Conservation (phyloP, 1,140 invertebrate genomes). For the Drosophila pallidifrons region DNA sequence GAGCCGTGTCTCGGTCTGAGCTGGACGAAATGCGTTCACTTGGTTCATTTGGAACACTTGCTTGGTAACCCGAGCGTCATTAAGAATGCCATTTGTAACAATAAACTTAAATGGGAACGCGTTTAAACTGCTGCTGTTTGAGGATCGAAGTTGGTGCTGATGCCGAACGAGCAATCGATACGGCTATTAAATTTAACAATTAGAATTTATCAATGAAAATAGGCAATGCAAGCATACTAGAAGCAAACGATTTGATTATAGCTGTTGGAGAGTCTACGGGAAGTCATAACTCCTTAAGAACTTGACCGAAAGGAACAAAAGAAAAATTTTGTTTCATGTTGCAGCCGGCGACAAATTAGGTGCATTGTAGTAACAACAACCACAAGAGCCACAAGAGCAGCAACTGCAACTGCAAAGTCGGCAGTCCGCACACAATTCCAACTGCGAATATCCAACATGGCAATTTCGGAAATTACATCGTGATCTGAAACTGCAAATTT, state of each 20-base stretch:
- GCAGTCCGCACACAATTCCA: constrained; percentile 48
- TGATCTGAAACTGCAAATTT: constrained; percentile 84
- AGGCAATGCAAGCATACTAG: background rate
- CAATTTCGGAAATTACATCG: constrained; percentile 85
- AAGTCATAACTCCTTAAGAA: constrained; percentile 67
- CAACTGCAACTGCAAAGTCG: constrained; percentile 30
- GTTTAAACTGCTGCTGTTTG: constrained; percentile 31
- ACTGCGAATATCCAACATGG: constrained; percentile 64
- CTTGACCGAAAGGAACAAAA: constrained; percentile 11
- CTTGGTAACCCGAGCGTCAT: constrained; percentile 69
- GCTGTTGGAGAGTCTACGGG: constrained; percentile 51
- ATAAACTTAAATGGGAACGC: constrained; percentile 75
- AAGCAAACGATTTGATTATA: constrained; percentile 67
- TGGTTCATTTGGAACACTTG: constrained; percentile 13
- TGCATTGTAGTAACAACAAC: constrained; percentile 46
- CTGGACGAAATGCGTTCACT: constrained; percentile 7
- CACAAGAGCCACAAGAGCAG: constrained; percentile 25
- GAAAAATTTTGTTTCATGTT: constrained; percentile 45
- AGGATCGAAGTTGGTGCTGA: constrained; percentile 12
- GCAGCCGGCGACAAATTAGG: constrained; percentile 69
- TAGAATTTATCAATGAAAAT: constrained; percentile 82
- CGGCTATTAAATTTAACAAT: constrained; percentile 84
- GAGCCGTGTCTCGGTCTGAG: constrained; percentile 51
- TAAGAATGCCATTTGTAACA: constrained; percentile 82
- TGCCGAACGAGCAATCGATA: constrained; percentile 70